These are phyloP conservation scores for Acronicta leporina DNA, from an alignment of 2,888 invertebrate genomes.

Conservation along the genomic window DNA sequence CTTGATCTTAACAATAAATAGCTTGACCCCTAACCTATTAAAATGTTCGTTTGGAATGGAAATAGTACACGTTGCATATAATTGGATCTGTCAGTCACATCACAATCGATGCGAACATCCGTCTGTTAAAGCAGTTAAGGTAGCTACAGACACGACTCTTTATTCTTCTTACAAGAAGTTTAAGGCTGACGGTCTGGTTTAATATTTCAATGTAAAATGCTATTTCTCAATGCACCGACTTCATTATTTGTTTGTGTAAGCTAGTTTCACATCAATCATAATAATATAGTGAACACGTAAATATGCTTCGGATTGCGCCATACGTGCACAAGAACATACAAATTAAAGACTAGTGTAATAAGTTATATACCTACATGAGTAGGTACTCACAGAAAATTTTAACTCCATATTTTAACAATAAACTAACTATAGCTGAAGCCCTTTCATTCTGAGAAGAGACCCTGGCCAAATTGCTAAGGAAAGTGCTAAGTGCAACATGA, in stretches of 20 bases:
- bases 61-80: conserved; percentile 42
- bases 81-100: conserved; percentile 54
- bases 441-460: neutral
- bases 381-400: conserved; percentile 1
- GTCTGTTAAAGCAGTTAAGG: conserved; percentile 10
- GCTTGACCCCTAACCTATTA: conserved; percentile 58
- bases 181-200: conserved; percentile 5
- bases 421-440: too few relatives aligned
- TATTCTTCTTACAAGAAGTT: conserved; percentile 13
- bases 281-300: conserved; percentile 46
- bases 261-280: conserved; percentile 51
- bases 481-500: neutral
- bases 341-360: conserved; percentile 23
- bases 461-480: too few relatives aligned
- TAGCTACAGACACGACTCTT: conserved; percentile 27
- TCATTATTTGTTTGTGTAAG: conserved; percentile 47
- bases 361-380: neutral
- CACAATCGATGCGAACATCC: conserved; percentile 26
- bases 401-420: too few relatives aligned
- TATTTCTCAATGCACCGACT: conserved; percentile 32
- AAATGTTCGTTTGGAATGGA: conserved; percentile 32
- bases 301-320: conserved; percentile 32
- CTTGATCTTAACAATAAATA: conserved; percentile 57
- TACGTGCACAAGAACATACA: conserved; percentile 27
- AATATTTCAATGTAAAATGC: conserved; percentile 46